phyloP scores from a whole-genome alignment of 2,888 invertebrate genomes.

The Dioctria linearis region DNA sequence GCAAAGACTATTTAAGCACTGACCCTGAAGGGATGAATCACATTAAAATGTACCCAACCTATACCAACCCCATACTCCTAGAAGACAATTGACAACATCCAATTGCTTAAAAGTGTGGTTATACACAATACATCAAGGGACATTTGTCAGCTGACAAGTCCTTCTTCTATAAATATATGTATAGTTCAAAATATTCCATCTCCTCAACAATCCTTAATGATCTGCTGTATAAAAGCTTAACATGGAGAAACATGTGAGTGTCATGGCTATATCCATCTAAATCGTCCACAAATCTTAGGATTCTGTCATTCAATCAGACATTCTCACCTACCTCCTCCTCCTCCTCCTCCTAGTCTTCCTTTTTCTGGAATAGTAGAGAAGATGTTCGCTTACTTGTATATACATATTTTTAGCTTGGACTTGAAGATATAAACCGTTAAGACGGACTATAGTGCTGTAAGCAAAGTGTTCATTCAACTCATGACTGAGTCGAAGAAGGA shows the following conservation, averaged over 20 bases:
- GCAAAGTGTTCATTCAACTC: too few species aligned
- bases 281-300: slow-evolving; percentile 48
- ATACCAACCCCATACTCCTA: neutral
- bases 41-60: neutral
- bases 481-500: too few species aligned
- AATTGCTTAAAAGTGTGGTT: slow-evolving; percentile 43
- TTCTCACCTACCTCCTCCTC: slow-evolving; percentile 12
- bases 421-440: too few species aligned
- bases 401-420: too few species aligned
- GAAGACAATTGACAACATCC: slow-evolving; percentile 27
- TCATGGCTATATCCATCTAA: slow-evolving; percentile 37
- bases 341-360: neutral
- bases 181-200: slow-evolving; percentile 16
- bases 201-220: slow-evolving; percentile 23
- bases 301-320: slow-evolving; percentile 40
- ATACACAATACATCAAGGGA: slow-evolving; percentile 35
- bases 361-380: too few species aligned
- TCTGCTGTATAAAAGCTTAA: neutral
- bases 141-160: slow-evolving; percentile 52
- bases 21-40: slow-evolving; percentile 42
- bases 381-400: too few species aligned
- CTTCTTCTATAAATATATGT: neutral
- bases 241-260: slow-evolving; percentile 38
- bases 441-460: too few species aligned
- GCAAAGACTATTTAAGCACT: too few species aligned